Evolutionary conservation across 2,113 vertebrate species (phyloP).

Genomic region (Hiodon alosoides): DNA sequence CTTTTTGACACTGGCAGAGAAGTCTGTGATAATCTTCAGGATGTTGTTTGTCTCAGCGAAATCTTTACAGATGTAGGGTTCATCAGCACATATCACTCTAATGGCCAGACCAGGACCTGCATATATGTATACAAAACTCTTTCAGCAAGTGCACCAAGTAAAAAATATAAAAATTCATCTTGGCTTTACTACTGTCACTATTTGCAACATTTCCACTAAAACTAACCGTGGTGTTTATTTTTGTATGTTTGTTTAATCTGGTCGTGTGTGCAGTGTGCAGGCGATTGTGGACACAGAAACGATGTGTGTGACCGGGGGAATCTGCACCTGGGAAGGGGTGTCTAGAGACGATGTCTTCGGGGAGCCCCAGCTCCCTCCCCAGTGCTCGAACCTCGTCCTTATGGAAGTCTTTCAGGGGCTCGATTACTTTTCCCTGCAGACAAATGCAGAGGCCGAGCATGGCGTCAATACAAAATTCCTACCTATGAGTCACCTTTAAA

Average conservation of each 20-base stretch:
- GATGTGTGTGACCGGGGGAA: not conserved
- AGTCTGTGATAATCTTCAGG: slow-evolving; percentile 95
- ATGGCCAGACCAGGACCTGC: slow-evolving; percentile 94
- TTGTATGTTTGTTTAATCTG: too few relatives aligned
- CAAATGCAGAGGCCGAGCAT: too few relatives aligned
- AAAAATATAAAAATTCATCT: too few relatives aligned
- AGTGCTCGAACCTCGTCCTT: slow-evolving; percentile 94
- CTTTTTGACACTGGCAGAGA: slow-evolving; percentile 97
- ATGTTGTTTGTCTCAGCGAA: slow-evolving; percentile 98
- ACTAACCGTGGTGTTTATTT: too few relatives aligned
- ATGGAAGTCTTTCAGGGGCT: slow-evolving; percentile 97
- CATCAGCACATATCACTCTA: slow-evolving; percentile 96
- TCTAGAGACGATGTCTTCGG: slow-evolving; percentile 89
- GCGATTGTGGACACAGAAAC: not conserved
- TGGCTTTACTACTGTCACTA: too few relatives aligned
- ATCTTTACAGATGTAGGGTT: slow-evolving; percentile 96
- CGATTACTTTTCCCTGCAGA: slow-evolving; percentile 90
- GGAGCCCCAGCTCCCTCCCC: slow-evolving; percentile 89
- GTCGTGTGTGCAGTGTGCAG: too few relatives aligned
- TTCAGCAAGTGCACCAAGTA: not conserved
- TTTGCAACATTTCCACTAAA: too few relatives aligned
- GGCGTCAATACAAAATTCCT: too few relatives aligned
- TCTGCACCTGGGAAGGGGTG: slow-evolving; percentile 88
- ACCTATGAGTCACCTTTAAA: too few relatives aligned
- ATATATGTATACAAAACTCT: not conserved